Evolutionary conservation across 2,888 invertebrate species (phyloP), one percentile per base, ranked within the genome.

Genomic region (Eupithecia insigniata): DNA sequence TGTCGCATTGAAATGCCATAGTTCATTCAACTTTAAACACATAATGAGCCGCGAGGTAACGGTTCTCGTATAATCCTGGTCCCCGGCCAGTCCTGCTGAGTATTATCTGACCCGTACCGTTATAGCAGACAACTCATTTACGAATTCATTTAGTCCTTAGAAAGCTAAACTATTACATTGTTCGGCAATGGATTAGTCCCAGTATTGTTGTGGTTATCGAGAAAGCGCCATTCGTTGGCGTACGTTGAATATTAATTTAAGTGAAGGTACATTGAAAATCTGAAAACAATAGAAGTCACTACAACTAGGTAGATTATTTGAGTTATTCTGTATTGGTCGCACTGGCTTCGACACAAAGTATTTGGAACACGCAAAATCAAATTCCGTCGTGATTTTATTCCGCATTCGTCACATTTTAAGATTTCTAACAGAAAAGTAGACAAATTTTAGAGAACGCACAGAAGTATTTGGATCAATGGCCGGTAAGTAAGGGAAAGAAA

Each of bases 21-120:
- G 89, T 81, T 87, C 88, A 79, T 84, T 88, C 81, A 89, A 84
- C 89, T 84, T 76, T 81, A 81, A 81, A 81, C 81, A 79, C 71
- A 74, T 76, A 78, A 36, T 64, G 36, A 76, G 78, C 43, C 66
- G 83, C 83, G 84, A 86, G 81, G 60, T 80, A 80, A 81, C 78
- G 81, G 79, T 30, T 67, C 77, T 71, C 78, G 79, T 78, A 82
- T 82, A 80, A 81, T 85, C 79, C 72, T 75, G 66, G 77, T 81
- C 78, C 14, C 80, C 80, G 71, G 43, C 77, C 78, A 74, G 82
- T 82, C 86, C 85, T 81, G 80, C 61, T 16, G 30, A 58, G 18
- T 58, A 67, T 60, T 75, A n/a, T 78, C 77, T 22, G 81, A 74
- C 78, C 79, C 75, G 76, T 81, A 83, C 83, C 82, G 83, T 81